Evolutionary conservation across 1,140 invertebrate species (phyloP), one percentile per base, ranked within the genome.

Genomic region (Battus philenor): DNA sequence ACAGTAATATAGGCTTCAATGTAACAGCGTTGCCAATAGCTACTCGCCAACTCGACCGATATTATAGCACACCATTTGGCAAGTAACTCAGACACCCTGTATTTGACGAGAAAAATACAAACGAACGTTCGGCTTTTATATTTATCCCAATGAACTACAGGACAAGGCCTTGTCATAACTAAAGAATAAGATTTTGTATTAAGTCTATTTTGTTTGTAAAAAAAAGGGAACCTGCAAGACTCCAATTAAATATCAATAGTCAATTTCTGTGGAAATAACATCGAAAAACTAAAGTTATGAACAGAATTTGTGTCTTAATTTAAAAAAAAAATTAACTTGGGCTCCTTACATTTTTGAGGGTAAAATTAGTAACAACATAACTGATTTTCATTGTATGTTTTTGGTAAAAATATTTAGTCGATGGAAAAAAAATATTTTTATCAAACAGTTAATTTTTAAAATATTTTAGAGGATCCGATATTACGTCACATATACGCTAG

Each of bases 51-150:
- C 60, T 60, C 54, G 51, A 61, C 55, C 60, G 53, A 69, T 74
- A 75, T 80, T 76, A 80, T 72, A 77, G 56, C 54, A 70, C 55
- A 50, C 72, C 66, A 80, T 80, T 83, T 77, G 76, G 74, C 76
- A 83, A 77, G 54, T 58, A 50, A 41, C 44, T 44, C 44, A 50
- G 60, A 49, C 52, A 50, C 54, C 24, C 38, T 41, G 24, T 29
- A 41, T 29, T 16, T 26, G 9, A 41, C 13, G 13, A 17, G 12
- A 13, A 15, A 39, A 26, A 12, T 39, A 38, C 20, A 9, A 8
- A 26, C n/a, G 22, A 26, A 41, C n/a, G 26, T 17, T 26, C 26
- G 52, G 38, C 45, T 63, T 61, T 74, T 66, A n/a, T 70, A 60
- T 63, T 56, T 76, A 59, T 60, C 60, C 59, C 54, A 47, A 46